Base-by-base conservation (phyloP, 2,888 invertebrate genomes). In the Drosophila mimica region DNA sequence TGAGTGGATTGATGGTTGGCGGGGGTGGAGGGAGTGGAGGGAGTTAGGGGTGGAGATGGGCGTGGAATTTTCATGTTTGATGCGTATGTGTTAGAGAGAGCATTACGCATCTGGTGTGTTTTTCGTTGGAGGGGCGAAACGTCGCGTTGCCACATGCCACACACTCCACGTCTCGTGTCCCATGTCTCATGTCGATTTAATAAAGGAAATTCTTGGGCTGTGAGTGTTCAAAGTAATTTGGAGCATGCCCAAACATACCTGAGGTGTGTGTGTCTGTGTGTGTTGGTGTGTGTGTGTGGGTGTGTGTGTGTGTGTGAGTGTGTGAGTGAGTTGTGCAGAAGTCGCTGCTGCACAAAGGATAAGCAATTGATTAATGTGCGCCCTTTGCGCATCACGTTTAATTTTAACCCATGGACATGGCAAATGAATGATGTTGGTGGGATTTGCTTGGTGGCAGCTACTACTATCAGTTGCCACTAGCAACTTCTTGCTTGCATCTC, bases 171-270 rank as follows among this genome's bases (percentile, higher is more conserved):
- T 69, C 74, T 71, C 76, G 69, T 72, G 60, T 69, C 67, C 68
- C 67, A 64, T 68, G 71, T 78, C 73, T 46, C 74, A 68, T 72
- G 76, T 91, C 88, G 86, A 91, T 89, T 89, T 91, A 88, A 88
- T 88, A 88, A 91, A 91, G 83, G 81, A 91, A 87, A 88, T 88
- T 88, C 87, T 84, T 71, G 70, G 78, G 38, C 56, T 54, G 56
- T 70, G 67, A 70, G 88, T 89, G 90, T 80, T 88, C 90, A 89
- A 84, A 89, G 88, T 89, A 91, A 88, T 88, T 88, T 88, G 90
- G 78, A 89, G 87, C 82, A 91, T 82, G 81, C 90, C 90, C 78
- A 77, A 88, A 89, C 38, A 88, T 88, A 91, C 91, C 86, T 82
- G 83, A 78, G 76, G 62, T 73, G 62, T 51, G 34, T 64, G 51